Evolutionary conservation across 2,113 vertebrate species (phyloP), one percentile per base, ranked within the genome.

Genomic region (Tapirus terrestris): DNA sequence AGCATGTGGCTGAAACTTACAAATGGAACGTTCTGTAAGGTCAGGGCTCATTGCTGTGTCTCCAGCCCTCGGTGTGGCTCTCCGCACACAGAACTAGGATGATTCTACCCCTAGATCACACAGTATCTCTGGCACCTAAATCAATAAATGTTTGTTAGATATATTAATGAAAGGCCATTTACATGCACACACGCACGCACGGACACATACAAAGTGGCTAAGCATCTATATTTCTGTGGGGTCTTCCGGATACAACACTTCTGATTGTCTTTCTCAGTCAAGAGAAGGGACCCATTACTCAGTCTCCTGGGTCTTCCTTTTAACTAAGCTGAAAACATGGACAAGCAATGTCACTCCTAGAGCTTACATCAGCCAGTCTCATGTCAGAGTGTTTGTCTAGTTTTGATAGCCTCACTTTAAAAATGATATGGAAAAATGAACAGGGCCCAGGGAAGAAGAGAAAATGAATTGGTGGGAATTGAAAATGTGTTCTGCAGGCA

Each of bases 331-430:
- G 4, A 36, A n/a, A 68, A 13, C 60, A 31, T 14, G 1, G 13
- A 45, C 3, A n/a, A 36, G 33, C 21, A 9, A 0, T 18, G 67
- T 4, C 31, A 17, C 23, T 48, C 51, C 21, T 27, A 10, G 8
- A 11, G 68, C 3, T 61, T 29, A 18, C 1, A 0, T 5, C 39
- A 25, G 17, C 36, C 45, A 8, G 31, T 5, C 8, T 65, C 48
- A 21, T 8, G 0, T 39, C 67, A 21, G 14, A 16, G 16, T 9
- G 33, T 2, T 36, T 21, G 13, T 65, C 5, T 63, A 0, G 0
- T 75, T 94, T 45, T 10, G 33, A 70, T 45, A 61, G 61, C 21
- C 33, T 61, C 18, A 45, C 48, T 60, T 67, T 39, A 77, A 60
- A 91, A 76, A 67, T 20, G 1, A 29, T 88, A 4, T 48, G 58